Evolutionary conservation across 2,797 vertebrate species (phyloP).

Genomic region (Muscicapa striata): DNA sequence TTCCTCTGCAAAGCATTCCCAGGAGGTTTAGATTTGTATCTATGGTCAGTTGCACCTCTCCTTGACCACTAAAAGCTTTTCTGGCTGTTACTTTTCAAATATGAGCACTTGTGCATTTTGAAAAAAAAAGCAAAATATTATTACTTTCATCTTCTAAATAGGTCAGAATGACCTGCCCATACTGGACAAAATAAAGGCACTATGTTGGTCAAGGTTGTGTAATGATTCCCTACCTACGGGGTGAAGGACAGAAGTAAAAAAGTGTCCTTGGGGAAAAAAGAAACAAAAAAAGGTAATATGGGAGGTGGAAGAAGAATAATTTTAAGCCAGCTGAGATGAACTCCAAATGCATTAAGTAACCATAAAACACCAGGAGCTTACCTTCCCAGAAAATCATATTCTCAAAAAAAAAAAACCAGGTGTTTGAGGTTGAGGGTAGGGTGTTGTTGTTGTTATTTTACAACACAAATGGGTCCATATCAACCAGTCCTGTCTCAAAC

Average conservation of each 20-base stretch:
- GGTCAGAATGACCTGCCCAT: not conserved
- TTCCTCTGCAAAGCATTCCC: not conserved
- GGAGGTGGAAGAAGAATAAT: not conserved
- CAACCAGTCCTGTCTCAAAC: not conserved
- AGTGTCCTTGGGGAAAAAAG: rapidly evolving
- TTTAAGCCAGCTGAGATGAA: not conserved
- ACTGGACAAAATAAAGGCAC: not conserved
- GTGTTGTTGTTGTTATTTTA: not conserved
- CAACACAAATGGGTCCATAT: not conserved
- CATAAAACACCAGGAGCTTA: not conserved
- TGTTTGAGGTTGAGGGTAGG: rapidly evolving
- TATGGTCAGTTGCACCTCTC: not conserved
- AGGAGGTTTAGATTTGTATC: not conserved
- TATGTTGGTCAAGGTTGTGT: rapidly evolving
- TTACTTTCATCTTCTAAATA: not conserved
- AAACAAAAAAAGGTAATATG: not conserved
- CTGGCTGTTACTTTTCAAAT: not conserved
- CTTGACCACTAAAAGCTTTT: not conserved
- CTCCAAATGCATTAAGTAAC: not conserved
- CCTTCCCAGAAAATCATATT: not conserved
- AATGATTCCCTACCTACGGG: not conserved
- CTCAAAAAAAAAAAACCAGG: not conserved
- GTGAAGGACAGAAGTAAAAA: not conserved
- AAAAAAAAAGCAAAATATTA: not conserved
- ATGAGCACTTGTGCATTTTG: not conserved